These are phyloP conservation scores for Cirrhinus mrigala DNA, from an alignment of 2,797 vertebrate species.

Conservation along the genomic window DNA sequence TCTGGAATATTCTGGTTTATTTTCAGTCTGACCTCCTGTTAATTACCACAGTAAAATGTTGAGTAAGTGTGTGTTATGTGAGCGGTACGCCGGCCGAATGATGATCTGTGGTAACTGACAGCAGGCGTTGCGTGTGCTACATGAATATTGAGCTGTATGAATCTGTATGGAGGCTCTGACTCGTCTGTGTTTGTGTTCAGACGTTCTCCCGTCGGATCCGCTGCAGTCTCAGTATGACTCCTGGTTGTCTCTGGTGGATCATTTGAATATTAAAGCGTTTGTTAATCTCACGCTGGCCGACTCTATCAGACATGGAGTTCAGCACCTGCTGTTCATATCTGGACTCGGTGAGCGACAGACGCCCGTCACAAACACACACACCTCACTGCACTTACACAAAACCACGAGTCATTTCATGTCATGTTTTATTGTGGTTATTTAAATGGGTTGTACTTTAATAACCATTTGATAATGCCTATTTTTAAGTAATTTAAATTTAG, in stretches of 20 bases:
- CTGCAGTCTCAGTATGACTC: constrained; percentile 88
- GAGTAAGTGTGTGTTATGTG: neutral
- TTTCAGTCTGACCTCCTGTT: neutral
- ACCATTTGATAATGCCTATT: neutral
- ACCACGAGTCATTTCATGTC: too few species aligned
- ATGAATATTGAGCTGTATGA: neutral
- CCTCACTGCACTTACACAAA: neutral
- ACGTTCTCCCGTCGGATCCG: constrained; percentile 84
- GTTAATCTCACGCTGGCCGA: constrained; percentile 88
- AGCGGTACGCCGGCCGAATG: neutral
- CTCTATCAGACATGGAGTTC: constrained; percentile 86
- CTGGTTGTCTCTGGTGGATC: constrained; percentile 90
- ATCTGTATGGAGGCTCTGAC: neutral
- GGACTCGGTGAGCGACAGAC: constrained; percentile 84
- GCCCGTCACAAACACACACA: constrained; percentile 6
- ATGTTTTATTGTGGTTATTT: neutral
- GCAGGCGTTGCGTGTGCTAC: neutral
- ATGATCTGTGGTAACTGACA: neutral
- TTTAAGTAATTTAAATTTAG: neutral
- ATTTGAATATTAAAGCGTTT: constrained; percentile 92
- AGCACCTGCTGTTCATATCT: constrained; percentile 93
- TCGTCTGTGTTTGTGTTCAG: constrained; percentile 66
- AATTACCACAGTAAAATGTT: neutral
- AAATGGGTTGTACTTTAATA: too few species aligned
- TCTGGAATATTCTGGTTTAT: neutral